A percentile compares a stretch with the other conserved stretches of the same genome.
These are phyloP conservation scores for Chelonoidis abingdonii DNA, from an alignment of 2,113 vertebrate species.

Conservation along the genomic window DNA sequence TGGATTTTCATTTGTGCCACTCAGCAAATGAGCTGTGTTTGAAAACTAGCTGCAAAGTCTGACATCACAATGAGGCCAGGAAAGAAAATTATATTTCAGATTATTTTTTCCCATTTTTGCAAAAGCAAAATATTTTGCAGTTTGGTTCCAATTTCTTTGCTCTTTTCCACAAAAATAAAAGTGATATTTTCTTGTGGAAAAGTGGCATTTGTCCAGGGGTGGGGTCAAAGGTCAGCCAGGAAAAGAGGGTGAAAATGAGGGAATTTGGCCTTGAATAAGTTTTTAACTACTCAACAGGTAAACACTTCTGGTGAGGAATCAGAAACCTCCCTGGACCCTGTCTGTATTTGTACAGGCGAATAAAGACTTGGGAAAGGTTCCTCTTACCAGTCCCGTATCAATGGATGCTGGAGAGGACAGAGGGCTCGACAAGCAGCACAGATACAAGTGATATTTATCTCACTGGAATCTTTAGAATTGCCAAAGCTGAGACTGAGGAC, in stretches of 20 bases:
- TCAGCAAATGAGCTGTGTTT: neutral
- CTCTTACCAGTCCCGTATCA: neutral
- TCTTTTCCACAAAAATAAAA: constrained; percentile 4
- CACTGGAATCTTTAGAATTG: neutral
- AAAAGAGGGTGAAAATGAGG: neutral
- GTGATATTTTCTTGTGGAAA: constrained; percentile 21
- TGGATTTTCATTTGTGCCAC: neutral
- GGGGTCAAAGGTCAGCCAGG: neutral
- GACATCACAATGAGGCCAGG: neutral
- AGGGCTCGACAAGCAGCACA: neutral
- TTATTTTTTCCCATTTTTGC: neutral
- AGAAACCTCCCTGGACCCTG: neutral
- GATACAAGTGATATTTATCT: neutral
- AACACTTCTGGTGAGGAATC: neutral
- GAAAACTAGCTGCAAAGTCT: constrained; percentile 18
- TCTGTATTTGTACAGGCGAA: neutral
- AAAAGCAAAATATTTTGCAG: constrained; percentile 30
- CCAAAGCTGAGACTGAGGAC: neutral
- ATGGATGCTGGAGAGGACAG: constrained; percentile 5
- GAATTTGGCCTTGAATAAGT: neutral
- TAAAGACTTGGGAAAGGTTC: neutral
- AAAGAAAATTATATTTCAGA: neutral
- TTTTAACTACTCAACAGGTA: neutral
- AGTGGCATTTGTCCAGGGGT: neutral
- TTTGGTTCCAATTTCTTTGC: neutral